Percentiles rank a stretch among this genome's conserved stretches.
Evolutionary conservation across 2,113 vertebrate species (phyloP).

Genomic region (Grantiella picta): DNA sequence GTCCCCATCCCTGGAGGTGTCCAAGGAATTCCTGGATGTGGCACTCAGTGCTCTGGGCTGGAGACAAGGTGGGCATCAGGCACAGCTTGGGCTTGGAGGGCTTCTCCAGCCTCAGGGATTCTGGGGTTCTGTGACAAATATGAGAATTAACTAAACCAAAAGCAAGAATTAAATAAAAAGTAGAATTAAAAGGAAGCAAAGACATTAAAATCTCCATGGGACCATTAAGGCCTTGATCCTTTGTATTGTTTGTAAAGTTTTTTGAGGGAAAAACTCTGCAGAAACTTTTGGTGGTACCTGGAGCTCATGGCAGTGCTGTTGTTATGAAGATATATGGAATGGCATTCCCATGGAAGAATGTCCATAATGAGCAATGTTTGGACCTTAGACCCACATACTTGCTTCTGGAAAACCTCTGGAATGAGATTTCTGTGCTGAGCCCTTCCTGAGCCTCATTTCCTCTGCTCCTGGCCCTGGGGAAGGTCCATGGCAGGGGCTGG

Average conservation of each 20-base stretch:
- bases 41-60: neutral
- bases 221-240: neutral
- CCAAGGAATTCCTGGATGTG: accelerated
- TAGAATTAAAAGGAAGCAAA: neutral
- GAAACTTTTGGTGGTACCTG: neutral
- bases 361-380: neutral
- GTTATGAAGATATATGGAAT: neutral
- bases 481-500: neutral
- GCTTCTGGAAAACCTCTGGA: neutral
- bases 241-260: neutral
- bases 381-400: neutral
- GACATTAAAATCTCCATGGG: neutral
- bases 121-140: neutral
- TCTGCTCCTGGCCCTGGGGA: neutral
- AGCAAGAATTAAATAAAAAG: neutral
- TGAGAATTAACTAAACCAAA: accelerated
- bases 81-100: neutral
- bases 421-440: neutral
- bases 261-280: too few relatives aligned
- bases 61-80: accelerated
- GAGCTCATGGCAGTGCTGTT: neutral
- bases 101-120: neutral
- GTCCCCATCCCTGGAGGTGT: neutral
- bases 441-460: neutral
- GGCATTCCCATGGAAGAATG: neutral